Conservation (phyloP, 2,888 invertebrate genomes). For the Diaphora mendica region DNA sequence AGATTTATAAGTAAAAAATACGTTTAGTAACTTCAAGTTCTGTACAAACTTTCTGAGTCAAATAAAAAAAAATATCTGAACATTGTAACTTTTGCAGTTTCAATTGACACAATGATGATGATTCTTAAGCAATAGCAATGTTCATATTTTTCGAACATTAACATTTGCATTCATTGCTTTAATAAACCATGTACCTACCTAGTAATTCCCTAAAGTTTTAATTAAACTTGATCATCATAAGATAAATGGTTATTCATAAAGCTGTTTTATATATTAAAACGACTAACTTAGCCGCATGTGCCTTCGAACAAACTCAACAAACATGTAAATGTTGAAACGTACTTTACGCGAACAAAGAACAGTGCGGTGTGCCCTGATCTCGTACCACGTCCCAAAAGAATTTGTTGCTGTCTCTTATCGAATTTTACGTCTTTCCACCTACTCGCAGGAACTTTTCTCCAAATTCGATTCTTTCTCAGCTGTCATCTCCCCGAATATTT, state of each 20-base stretch:
- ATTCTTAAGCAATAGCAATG: background rate
- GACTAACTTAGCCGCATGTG: background rate
- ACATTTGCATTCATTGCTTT: background rate
- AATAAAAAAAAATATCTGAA: no score
- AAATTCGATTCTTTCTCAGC: conserved; percentile 73
- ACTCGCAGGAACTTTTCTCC: conserved; percentile 42
- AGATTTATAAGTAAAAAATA: no score
- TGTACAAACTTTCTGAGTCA: no score
- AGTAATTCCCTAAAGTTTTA: background rate
- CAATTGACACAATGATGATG: no score
- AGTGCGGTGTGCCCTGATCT: conserved; percentile 29
- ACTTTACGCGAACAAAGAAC: conserved; percentile 30
- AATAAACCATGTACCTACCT: background rate
- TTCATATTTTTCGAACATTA: background rate
- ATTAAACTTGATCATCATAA: background rate
- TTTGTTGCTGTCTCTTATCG: conserved; percentile 52
- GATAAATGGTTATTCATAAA: background rate
- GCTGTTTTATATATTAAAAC: background rate
- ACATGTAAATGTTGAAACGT: background rate
- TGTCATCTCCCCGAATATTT: conserved; percentile 71
- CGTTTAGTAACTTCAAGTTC: no score
- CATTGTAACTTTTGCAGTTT: no score
- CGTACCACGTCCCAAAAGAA: conserved; percentile 47
- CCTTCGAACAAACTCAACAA: background rate
- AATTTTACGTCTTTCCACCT: conserved; percentile 49